Conservation (phyloP, 2,113 vertebrate genomes). For the Antechinus flavipes region DNA sequence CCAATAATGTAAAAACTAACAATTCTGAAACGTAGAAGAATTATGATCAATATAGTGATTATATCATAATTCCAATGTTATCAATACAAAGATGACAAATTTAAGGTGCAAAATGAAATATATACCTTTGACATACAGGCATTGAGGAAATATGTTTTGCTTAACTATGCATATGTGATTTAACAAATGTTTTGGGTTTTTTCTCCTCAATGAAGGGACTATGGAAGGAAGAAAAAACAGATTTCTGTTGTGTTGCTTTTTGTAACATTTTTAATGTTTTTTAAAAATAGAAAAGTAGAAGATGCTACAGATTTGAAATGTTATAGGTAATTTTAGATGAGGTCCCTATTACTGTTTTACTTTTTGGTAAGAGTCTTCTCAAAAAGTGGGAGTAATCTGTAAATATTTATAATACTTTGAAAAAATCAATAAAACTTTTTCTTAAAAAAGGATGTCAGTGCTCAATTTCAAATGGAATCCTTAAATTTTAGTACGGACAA, state of each 20-base stretch:
- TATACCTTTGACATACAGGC: neutral
- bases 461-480: neutral
- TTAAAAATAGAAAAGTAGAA: too few relatives aligned
- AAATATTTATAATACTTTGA: neutral
- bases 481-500: neutral
- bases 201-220: neutral
- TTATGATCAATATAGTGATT: neutral
- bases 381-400: neutral
- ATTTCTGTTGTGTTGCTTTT: too few relatives aligned
- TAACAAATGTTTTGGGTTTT: neutral
- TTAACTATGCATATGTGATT: neutral
- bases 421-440: neutral
- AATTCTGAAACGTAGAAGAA: neutral
- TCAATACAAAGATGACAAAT: neutral
- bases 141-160: neutral
- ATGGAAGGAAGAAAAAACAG: neutral
- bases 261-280: too few relatives aligned
- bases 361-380: neutral
- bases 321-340: neutral
- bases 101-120: neutral
- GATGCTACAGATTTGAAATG: neutral
- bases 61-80: neutral
- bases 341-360: neutral
- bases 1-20: neutral
- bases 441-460: neutral